Conservation (phyloP, 2,113 vertebrate species). For the Nipponia nippon region DNA sequence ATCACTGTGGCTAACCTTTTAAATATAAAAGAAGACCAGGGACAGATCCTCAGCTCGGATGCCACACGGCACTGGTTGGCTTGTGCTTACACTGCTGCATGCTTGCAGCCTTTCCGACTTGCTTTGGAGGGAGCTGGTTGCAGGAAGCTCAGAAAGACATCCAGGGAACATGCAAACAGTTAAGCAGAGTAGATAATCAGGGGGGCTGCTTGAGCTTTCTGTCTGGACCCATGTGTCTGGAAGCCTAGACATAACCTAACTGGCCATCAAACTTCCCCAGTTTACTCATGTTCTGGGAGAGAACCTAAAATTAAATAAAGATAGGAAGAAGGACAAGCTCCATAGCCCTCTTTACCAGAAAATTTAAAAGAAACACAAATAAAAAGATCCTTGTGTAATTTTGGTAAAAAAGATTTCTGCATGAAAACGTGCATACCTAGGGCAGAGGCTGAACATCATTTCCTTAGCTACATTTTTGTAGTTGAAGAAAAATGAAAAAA, state of each 20-base stretch:
- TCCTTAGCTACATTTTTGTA: neutral
- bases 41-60: neutral
- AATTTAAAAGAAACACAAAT: neutral
- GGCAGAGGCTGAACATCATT: neutral
- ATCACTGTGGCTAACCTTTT: neutral
- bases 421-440: fast-evolving
- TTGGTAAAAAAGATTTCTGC: neutral
- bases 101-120: neutral
- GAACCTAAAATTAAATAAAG: neutral
- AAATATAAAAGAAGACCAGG: neutral
- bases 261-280: neutral
- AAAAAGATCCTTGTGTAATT: neutral
- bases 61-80: neutral
- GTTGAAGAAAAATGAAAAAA: neutral
- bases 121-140: neutral
- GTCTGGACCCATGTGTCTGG: neutral
- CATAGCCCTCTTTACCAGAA: neutral
- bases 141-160: neutral
- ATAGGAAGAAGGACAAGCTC: neutral
- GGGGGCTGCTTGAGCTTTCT: neutral
- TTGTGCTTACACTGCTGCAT: neutral
- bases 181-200: neutral
- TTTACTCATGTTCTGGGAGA: neutral
- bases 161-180: neutral
- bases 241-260: neutral